A percentile compares a stretch with the other conserved stretches of the same genome.
These are phyloP conservation scores for Branchellion lobata DNA, from an alignment of 2,888 invertebrate species.

Conservation along the genomic window DNA sequence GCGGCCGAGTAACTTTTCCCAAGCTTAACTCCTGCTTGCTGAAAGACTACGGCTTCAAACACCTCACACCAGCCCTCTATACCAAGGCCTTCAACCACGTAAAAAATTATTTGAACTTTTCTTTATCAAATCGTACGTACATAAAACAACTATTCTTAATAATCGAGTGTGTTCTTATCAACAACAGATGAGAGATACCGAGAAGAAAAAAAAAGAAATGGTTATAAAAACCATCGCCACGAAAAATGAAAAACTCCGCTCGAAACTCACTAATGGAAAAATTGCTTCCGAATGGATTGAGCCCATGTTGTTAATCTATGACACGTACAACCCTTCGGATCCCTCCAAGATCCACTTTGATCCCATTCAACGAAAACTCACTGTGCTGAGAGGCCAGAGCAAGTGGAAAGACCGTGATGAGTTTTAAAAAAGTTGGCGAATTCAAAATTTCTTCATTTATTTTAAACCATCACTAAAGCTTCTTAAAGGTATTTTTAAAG, in stretches of 20 bases:
- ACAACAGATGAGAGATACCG: not conserved
- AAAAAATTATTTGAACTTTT: too few species aligned
- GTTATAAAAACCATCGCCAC: not conserved
- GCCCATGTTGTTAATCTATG: slow-evolving; percentile 1
- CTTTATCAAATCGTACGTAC: too few species aligned
- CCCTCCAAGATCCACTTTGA: not conserved
- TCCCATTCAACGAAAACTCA: not conserved
- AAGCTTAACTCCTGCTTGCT: not conserved
- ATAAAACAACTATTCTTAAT: too few species aligned
- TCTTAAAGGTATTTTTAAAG: too few species aligned
- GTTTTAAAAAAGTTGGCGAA: too few species aligned
- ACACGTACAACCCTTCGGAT: slow-evolving; percentile 28
- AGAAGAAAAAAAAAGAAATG: not conserved
- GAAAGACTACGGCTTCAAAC: not conserved
- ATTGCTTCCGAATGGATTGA: not conserved
- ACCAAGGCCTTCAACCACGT: slow-evolving; percentile 3
- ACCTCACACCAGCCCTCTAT: slow-evolving; percentile 8
- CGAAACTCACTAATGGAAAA: not conserved
- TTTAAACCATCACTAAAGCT: too few species aligned
- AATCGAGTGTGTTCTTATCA: not conserved
- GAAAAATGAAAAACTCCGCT: slow-evolving; percentile 19
- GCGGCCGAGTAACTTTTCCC: too few species aligned
- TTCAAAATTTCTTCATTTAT: too few species aligned
- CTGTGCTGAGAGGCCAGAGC: not conserved
- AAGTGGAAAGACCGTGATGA: too few species aligned